These are phyloP conservation scores for Anoplophora glabripennis DNA, from an alignment of 1,140 invertebrate species.

Conservation along the genomic window DNA sequence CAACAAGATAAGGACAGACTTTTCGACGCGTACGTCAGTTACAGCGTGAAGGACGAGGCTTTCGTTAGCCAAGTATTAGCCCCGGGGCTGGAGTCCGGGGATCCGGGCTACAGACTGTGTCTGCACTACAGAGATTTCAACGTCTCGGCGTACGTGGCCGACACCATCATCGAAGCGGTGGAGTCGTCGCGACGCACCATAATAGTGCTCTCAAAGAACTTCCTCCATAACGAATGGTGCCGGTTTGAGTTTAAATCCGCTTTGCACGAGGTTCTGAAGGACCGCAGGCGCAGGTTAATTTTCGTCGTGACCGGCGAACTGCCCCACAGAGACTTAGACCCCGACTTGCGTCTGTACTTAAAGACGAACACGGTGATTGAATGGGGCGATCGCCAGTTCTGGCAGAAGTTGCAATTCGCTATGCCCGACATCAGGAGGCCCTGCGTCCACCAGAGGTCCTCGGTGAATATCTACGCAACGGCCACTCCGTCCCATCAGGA, in stretches of 20 bases:
- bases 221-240: conserved; percentile 91
- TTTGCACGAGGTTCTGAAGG: conserved; percentile 85
- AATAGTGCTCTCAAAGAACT: conserved; percentile 87
- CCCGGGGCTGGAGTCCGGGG: conserved; percentile 72
- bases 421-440: conserved; percentile 73
- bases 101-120: conserved; percentile 75
- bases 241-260: conserved; percentile 91
- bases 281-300: conserved; percentile 76
- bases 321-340: conserved; percentile 80
- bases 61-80: conserved; percentile 84
- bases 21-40: conserved; percentile 89
- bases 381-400: conserved; percentile 91
- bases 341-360: conserved; percentile 83
- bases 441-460: conserved; percentile 59
- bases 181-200: conserved; percentile 87
- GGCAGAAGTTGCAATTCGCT: conserved; percentile 89
- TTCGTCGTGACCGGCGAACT: conserved; percentile 83
- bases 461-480: conserved; percentile 63
- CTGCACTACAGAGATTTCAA: conserved; percentile 84
- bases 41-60: conserved; percentile 85
- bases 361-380: conserved; percentile 87
- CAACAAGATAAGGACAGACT: conserved; percentile 77
- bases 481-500: conserved; percentile 48
- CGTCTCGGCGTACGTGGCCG: conserved; percentile 78
- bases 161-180: conserved; percentile 86